Conservation (phyloP, 2,113 vertebrate genomes). For the Edolisoma coerulescens region DNA sequence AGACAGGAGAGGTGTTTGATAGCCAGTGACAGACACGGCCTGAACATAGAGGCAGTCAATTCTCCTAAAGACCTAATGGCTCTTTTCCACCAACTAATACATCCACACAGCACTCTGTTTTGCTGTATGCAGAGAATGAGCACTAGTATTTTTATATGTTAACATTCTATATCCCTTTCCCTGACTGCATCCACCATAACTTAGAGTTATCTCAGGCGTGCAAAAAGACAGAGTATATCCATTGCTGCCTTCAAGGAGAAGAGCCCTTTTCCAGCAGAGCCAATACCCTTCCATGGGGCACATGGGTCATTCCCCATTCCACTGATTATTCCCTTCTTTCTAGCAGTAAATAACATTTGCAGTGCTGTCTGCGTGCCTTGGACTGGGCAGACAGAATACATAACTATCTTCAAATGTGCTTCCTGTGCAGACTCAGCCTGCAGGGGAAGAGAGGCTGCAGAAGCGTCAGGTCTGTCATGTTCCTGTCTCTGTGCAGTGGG, state of each 20-base stretch:
- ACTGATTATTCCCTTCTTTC: background rate
- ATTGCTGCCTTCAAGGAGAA: background rate
- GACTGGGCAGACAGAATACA: background rate
- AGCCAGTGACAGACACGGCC: background rate
- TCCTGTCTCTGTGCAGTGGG: background rate
- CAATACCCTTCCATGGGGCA: accelerated
- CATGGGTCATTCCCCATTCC: background rate
- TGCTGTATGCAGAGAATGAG: background rate
- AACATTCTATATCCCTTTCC: background rate
- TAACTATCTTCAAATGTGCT: background rate
- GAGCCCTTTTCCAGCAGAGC: background rate
- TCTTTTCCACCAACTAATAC: background rate
- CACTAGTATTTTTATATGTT: background rate
- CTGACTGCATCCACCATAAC: background rate
- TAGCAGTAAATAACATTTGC: background rate
- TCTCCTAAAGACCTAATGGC: background rate
- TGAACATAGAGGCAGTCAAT: background rate
- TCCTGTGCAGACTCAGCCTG: background rate
- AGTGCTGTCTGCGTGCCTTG: background rate
- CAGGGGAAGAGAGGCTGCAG: background rate
- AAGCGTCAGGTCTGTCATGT: background rate
- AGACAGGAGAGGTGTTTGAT: background rate
- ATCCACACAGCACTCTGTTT: background rate
- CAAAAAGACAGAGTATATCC: background rate
- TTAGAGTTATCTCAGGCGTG: background rate